Conservation (phyloP, 2,797 vertebrate species). For the Phalloptychus januarius region DNA sequence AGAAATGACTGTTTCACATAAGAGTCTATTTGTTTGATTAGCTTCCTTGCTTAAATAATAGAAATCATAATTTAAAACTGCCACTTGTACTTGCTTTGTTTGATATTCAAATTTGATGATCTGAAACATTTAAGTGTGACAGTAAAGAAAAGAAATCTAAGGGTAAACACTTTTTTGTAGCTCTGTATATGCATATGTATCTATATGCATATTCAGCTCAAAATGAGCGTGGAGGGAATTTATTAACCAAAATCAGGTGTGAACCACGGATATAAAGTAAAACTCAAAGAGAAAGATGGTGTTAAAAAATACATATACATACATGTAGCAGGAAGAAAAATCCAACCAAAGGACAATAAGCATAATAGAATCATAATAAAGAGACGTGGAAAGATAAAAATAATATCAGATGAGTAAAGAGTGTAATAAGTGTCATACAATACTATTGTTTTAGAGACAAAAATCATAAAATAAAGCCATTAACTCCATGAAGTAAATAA, state of each 20-base stretch:
- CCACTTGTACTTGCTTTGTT: background rate
- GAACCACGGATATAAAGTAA: background rate
- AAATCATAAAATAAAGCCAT: background rate
- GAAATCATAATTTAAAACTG: background rate
- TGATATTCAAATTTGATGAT: background rate
- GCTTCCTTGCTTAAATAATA: background rate
- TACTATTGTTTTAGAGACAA: background rate
- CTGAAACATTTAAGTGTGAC: background rate
- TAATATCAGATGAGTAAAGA: background rate
- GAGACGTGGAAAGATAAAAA: background rate
- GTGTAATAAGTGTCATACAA: background rate
- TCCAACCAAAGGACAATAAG: background rate
- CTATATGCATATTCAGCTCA: background rate
- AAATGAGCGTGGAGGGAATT: background rate
- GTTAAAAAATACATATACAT: background rate
- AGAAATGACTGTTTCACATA: background rate
- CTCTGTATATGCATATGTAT: background rate
- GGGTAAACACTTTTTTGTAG: background rate
- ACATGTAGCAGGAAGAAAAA: background rate
- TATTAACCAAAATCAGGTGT: background rate
- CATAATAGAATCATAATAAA: background rate
- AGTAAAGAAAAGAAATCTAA: background rate
- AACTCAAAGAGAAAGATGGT: background rate
- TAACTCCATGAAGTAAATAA: conserved; percentile 8
- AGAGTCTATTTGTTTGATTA: background rate